Percentiles rank a stretch among this genome's conserved stretches.
These are phyloP conservation scores for Campylomormyrus numenius DNA, from an alignment of 2,113 vertebrate genomes.

Conservation along the genomic window DNA sequence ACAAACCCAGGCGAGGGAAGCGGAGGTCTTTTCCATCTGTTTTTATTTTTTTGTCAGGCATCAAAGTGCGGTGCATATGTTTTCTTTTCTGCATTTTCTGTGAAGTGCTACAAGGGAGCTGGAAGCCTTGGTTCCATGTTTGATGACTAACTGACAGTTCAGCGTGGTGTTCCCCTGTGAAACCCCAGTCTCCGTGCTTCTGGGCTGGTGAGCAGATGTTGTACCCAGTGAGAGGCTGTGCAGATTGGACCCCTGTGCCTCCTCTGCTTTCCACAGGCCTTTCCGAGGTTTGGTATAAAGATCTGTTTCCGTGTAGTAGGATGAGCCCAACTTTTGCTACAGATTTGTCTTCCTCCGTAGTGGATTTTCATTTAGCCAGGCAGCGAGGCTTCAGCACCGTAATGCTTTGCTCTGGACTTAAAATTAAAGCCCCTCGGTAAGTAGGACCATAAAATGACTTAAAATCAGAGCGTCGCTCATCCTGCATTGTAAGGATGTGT, in stretches of 20 bases:
- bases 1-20: neutral
- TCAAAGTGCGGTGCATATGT: neutral
- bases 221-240: neutral
- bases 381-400: neutral
- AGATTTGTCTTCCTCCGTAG: neutral
- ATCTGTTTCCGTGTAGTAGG: neutral
- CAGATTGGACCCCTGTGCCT: neutral
- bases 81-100: neutral
- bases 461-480: neutral
- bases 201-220: neutral
- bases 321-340: neutral
- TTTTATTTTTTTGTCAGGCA: neutral
- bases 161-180: neutral
- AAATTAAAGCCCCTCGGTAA: neutral
- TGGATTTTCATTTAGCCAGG: neutral
- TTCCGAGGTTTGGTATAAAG: neutral
- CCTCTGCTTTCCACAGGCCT: neutral
- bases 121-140: neutral
- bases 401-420: neutral
- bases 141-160: neutral
- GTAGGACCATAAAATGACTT: neutral
- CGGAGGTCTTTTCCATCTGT: neutral
- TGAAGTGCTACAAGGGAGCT: neutral
- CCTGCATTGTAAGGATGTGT: neutral
- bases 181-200: neutral